Conservation (phyloP, 2,888 invertebrate genomes). For the Ctena decussata region DNA sequence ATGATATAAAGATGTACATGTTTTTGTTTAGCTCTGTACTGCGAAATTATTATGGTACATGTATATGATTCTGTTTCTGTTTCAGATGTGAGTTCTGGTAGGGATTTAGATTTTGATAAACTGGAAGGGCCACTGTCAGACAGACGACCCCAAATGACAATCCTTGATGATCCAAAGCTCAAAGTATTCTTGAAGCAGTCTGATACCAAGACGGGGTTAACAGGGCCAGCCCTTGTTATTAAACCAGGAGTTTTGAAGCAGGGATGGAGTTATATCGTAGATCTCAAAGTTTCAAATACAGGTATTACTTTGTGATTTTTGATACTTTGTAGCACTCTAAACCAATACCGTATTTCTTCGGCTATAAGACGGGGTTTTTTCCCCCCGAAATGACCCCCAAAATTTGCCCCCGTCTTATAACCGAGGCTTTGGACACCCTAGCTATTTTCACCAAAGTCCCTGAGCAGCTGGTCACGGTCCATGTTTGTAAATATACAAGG, state of each 20-base stretch:
- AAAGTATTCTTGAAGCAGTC: conserved; percentile 6
- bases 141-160: conserved; percentile 11
- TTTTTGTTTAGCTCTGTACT: no score
- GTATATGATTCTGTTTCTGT: neutral
- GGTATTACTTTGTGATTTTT: no score
- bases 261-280: conserved; percentile 81
- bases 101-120: neutral
- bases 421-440: no score
- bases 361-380: no score
- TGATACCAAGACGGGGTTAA: conserved; percentile 79
- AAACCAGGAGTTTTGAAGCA: conserved; percentile 80
- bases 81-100: neutral
- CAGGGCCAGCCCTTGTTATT: conserved; percentile 80
- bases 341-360: no score
- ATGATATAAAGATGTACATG: neutral
- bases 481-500: no score
- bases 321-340: no score
- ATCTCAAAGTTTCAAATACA: conserved; percentile 70
- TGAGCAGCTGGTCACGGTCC: no score
- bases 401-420: no score
- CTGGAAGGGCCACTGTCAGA: conserved; percentile 1
- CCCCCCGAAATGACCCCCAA: no score
- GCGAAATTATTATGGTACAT: no score
- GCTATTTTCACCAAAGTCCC: no score
- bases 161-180: conserved; percentile 45